These are phyloP conservation scores for Drosophila ficusphila DNA, from an alignment of 1,140 invertebrate genomes.

Conservation along the genomic window DNA sequence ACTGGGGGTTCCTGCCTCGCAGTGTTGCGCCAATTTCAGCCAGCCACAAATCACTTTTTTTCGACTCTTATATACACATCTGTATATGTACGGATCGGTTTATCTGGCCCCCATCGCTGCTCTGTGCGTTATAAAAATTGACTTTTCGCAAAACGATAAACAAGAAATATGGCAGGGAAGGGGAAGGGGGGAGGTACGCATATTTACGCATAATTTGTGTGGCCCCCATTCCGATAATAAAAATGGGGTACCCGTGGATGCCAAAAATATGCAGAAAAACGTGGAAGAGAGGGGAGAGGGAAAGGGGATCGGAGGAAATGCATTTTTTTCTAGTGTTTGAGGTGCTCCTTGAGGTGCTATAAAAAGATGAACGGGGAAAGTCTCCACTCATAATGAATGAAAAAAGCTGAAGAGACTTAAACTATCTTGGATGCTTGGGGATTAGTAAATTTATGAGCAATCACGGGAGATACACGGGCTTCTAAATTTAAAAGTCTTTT, in stretches of 20 bases:
- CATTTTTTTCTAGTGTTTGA: constrained; percentile 37
- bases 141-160: constrained; percentile 79
- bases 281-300: background rate
- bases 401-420: constrained; percentile 55
- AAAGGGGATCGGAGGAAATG: constrained; percentile 30
- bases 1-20: constrained; percentile 13
- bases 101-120: constrained; percentile 35
- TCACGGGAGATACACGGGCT: background rate
- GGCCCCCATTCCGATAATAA: constrained; percentile 60
- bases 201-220: constrained; percentile 80
- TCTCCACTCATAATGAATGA: constrained; percentile 46
- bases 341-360: constrained; percentile 56
- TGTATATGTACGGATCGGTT: constrained; percentile 34
- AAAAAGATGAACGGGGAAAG: constrained; percentile 52
- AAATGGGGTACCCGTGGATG: constrained; percentile 57
- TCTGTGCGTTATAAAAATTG: constrained; percentile 71
- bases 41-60: constrained; percentile 74
- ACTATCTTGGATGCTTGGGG: background rate
- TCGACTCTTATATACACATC: constrained; percentile 26
- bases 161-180: constrained; percentile 50
- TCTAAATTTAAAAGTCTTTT: background rate
- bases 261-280: constrained; percentile 67
- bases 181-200: constrained; percentile 12
- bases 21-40: constrained; percentile 59
- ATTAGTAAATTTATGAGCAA: background rate